These are phyloP conservation scores for Drosophila oshimai DNA, from an alignment of 1,140 invertebrate species.

Conservation along the genomic window DNA sequence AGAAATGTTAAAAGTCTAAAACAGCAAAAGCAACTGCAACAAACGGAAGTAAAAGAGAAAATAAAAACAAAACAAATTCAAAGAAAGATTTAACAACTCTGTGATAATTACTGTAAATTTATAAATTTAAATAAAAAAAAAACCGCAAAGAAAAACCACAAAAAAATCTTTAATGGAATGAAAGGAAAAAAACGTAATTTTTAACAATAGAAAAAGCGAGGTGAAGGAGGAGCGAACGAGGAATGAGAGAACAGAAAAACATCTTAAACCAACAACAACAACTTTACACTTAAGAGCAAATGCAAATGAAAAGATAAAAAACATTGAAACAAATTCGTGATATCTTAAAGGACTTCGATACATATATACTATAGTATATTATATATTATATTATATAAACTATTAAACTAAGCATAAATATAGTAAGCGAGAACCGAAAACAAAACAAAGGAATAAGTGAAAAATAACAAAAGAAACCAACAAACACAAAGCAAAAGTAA, in stretches of 20 bases:
- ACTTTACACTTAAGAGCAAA: conserved; percentile 80
- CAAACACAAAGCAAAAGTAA: conserved; percentile 51
- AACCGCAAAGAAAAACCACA: conserved; percentile 43
- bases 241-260: conserved; percentile 17
- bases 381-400: conserved; percentile 79
- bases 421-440: conserved; percentile 61
- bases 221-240: conserved; percentile 7
- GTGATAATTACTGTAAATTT: conserved; percentile 83
- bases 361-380: conserved; percentile 83
- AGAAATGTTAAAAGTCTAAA: conserved; percentile 81
- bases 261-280: conserved; percentile 65
- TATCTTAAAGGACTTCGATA: conserved; percentile 83
- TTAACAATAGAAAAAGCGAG: conserved; percentile 60
- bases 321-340: conserved; percentile 83
- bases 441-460: conserved; percentile 57
- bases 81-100: conserved; percentile 83
- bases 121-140: conserved; percentile 78
- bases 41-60: conserved; percentile 65
- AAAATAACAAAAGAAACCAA: conserved; percentile 52
- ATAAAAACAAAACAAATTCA: conserved; percentile 75
- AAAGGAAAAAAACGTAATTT: conserved; percentile 66
- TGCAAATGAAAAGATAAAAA: conserved; percentile 82
- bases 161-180: conserved; percentile 59
- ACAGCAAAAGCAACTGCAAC: conserved; percentile 70
- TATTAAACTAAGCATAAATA: conserved; percentile 71